Evolutionary conservation across 2,113 vertebrate genomes (phyloP).

Genomic region (Camelus bactrianus): DNA sequence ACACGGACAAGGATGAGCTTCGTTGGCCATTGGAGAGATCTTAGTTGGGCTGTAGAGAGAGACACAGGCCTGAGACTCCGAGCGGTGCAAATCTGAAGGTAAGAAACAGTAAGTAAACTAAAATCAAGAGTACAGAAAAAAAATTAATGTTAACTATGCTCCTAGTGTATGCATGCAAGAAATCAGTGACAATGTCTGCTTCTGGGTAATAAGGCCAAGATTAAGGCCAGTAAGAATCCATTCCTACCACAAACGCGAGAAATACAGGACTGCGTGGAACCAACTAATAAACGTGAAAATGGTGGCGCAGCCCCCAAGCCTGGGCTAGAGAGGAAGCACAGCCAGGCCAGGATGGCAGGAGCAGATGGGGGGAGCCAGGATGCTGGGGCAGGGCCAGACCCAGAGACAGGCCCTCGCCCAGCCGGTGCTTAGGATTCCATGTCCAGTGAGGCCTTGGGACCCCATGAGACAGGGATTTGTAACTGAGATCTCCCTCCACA

Average conservation of each 20-base stretch:
- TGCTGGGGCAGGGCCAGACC: not conserved
- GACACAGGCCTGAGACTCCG: not conserved
- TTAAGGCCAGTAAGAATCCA: not conserved
- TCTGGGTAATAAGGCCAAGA: not conserved
- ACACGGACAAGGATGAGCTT: conserved; percentile 92
- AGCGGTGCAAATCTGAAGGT: not conserved
- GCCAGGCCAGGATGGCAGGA: not conserved
- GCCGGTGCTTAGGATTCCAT: not conserved
- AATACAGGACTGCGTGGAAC: not conserved
- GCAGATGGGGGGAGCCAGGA: rapidly evolving
- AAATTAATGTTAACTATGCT: not conserved
- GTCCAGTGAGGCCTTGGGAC: too few relatives aligned
- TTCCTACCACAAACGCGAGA: not conserved
- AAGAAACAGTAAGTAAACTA: not conserved
- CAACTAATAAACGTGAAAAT: not conserved
- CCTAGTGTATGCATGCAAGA: not conserved
- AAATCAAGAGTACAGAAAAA: not conserved
- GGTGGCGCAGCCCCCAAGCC: too few relatives aligned
- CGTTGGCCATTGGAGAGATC: conserved; percentile 92
- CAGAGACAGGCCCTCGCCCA: not conserved
- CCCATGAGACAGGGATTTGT: rapidly evolving
- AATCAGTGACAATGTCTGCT: not conserved
- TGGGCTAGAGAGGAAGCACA: not conserved
- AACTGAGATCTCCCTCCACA: not conserved
- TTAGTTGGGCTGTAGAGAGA: not conserved